A percentile compares a stretch with the other conserved stretches of the same genome.
Evolutionary conservation across 2,797 vertebrate genomes (phyloP).

Genomic region (Danio jaintianensis): DNA sequence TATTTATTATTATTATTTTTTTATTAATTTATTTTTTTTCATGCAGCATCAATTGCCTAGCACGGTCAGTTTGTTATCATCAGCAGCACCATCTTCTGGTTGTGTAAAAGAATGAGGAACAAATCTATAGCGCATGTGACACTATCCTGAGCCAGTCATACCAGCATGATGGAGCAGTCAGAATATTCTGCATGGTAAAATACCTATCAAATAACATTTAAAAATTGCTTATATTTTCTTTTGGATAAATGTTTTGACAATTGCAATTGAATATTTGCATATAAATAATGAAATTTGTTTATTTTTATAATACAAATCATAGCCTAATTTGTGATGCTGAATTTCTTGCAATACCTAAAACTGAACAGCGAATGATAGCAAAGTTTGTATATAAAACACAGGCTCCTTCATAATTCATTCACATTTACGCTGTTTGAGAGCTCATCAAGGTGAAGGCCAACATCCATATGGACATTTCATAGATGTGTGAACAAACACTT

Average conservation of each 20-base stretch:
- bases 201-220: neutral
- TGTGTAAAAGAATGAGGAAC: neutral
- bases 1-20: no score
- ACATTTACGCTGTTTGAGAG: slow-evolving; percentile 10
- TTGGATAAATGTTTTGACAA: neutral
- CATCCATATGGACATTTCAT: slow-evolving; percentile 23
- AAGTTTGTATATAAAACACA: neutral
- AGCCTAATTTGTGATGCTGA: neutral
- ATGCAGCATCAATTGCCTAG: neutral
- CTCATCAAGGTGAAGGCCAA: slow-evolving; percentile 6
- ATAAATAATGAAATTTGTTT: neutral
- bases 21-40: neutral
- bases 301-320: neutral
- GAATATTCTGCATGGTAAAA: neutral
- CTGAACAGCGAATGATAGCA: neutral
- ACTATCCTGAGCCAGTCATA: neutral
- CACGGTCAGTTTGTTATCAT: neutral
- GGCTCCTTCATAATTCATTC: neutral
- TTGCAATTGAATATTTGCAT: neutral
- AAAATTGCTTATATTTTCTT: neutral
- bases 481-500: neutral
- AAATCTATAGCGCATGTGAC: neutral
- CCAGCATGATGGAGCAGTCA: neutral
- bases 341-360: neutral
- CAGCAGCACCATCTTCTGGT: slow-evolving; percentile 40